Percentiles rank a stretch among this genome's conserved stretches.
These are phyloP conservation scores for Pristionchus japonicus DNA, from an alignment of 2,888 invertebrate genomes.

Conservation along the genomic window DNA sequence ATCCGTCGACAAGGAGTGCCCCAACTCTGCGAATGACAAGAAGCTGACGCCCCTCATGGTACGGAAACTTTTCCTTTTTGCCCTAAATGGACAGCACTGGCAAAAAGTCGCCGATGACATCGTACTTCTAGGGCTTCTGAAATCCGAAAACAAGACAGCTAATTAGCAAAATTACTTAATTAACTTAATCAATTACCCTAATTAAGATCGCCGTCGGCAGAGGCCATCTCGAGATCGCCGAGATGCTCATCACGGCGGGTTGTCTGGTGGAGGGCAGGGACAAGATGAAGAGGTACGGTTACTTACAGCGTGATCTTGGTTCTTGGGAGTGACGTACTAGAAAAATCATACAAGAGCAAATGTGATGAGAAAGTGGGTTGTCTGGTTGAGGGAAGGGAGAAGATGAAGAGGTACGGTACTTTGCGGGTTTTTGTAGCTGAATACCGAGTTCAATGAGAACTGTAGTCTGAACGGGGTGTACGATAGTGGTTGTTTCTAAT, in stretches of 20 bases:
- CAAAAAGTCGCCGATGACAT: too few relatives aligned
- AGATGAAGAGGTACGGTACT: conserved; percentile 74
- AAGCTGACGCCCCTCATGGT: conserved; percentile 53
- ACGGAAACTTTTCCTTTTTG: neutral
- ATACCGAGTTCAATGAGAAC: too few relatives aligned
- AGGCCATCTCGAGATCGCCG: conserved; percentile 59
- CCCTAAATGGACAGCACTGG: too few relatives aligned
- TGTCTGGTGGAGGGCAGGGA: conserved; percentile 75
- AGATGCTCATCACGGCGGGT: conserved; percentile 76
- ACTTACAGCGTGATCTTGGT: too few relatives aligned
- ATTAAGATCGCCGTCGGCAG: conserved; percentile 55
- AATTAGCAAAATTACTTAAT: neutral
- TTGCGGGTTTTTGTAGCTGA: too few relatives aligned
- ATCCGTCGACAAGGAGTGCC: conserved; percentile 50
- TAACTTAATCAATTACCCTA: neutral
- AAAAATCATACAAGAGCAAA: too few relatives aligned
- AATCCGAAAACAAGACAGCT: too few relatives aligned
- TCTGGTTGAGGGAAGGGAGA: conserved; percentile 75
- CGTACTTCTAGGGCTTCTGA: neutral
- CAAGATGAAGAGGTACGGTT: conserved; percentile 75
- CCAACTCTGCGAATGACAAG: conserved; percentile 47
- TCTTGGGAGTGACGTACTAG: too few relatives aligned
- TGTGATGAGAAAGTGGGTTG: too few relatives aligned
- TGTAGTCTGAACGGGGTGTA: too few relatives aligned
- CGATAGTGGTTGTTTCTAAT: too few relatives aligned